Evolutionary conservation across 2,888 invertebrate genomes (phyloP), one percentile per base, ranked within the genome.

Genomic region (Flexamia atlantica): DNA sequence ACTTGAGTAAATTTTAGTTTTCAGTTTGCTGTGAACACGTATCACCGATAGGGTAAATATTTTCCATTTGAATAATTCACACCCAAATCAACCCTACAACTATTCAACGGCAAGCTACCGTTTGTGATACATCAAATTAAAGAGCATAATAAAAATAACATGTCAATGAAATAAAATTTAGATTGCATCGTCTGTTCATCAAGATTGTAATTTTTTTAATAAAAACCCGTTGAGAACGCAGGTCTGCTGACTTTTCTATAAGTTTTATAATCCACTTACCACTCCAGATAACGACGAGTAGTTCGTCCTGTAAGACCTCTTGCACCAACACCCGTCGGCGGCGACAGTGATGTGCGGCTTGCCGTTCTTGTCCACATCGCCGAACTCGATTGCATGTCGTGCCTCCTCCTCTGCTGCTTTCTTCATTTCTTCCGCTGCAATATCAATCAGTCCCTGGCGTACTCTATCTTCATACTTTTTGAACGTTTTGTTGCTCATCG

Each of bases 301-400:
- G 25, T 76, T 76, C 0, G 57, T 83, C 60, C 74, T 14, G 60
- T 83, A 83, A 0, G 57, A 57, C 14, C 83, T 3, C 42, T 76
- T 74, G n/a, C 74, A 25, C 83, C 83, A 83, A 17, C 25, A 14
- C 14, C 83, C 83, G 76, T 83, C 83, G 20, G 53, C 83, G n/a
- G 53, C 60, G 23, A 83, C 83, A 12, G 46, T 74, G 74, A 76
- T 76, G 17, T 32, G 74, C 28, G 53, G 74, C 57, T 32, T 74
- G 17, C 76, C 83, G 57, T 83, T 53, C 46, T 25, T 17, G 53
- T 53, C 74, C 28, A 76, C 53, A 25, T 83, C 74, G 1, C 64
- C 83, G 17, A 20, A n/a, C 28, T 74, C 83, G 1, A 1, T 32
- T 17, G 74, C 83, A 30, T 36, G 57, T 0, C 76, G 17, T 2